These are phyloP conservation scores for Myopa testacea DNA, from an alignment of 2,888 invertebrate species.

Conservation along the genomic window DNA sequence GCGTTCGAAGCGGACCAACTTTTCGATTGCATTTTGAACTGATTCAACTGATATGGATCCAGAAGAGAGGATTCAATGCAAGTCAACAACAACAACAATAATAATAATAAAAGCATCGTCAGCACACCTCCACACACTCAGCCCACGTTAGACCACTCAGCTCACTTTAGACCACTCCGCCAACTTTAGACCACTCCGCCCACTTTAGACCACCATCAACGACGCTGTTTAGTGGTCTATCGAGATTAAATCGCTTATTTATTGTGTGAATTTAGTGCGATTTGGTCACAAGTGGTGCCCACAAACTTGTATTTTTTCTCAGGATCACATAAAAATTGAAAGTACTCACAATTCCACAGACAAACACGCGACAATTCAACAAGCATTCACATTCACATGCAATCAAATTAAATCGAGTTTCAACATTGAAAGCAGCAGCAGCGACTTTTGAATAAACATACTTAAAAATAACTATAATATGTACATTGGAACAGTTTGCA, in stretches of 20 bases:
- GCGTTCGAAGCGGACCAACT: constrained; percentile 25
- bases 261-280: constrained; percentile 42
- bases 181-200: neutral
- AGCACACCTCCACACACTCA: neutral
- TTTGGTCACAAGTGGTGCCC: constrained; percentile 16
- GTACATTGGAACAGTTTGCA: too few relatives aligned
- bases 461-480: neutral
- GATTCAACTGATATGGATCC: constrained; percentile 17
- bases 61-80: neutral
- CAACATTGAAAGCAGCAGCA: neutral
- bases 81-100: constrained; percentile 5
- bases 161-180: neutral
- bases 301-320: neutral
- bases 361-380: constrained; percentile 6
- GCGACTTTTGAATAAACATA: neutral
- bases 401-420: neutral
- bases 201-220: neutral
- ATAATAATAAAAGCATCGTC: neutral
- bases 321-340: neutral
- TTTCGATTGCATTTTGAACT: constrained; percentile 26
- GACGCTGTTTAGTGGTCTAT: constrained; percentile 5
- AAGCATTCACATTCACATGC: neutral
- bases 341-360: constrained; percentile 3
- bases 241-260: constrained; percentile 45
- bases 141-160: neutral